Conservation (phyloP, 2,113 vertebrate species). For the Tringa solitaria region DNA sequence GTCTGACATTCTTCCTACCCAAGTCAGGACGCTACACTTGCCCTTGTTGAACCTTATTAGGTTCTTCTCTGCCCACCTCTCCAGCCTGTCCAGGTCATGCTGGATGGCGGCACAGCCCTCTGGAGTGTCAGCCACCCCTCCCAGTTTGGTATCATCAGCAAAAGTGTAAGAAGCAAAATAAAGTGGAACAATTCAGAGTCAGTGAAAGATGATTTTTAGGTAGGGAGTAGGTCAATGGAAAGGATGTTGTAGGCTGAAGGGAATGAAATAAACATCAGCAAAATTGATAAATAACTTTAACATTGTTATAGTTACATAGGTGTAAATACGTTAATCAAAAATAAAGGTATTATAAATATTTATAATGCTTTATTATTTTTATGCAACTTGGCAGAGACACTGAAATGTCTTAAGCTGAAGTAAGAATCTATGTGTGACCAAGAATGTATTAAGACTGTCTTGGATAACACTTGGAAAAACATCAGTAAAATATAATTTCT, state of each 20-base stretch:
- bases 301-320: neutral
- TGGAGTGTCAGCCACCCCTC: too few species aligned
- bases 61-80: too few species aligned
- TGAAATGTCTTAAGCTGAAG: neutral
- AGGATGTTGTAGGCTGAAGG: neutral
- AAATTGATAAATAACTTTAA: neutral
- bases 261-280: neutral
- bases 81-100: too few species aligned
- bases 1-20: too few species aligned
- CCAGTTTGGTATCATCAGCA: too few species aligned
- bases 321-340: neutral
- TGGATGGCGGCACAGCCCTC: too few species aligned
- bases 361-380: neutral
- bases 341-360: neutral
- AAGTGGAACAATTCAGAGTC: neutral
- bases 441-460: neutral
- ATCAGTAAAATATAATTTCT: neutral
- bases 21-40: too few species aligned
- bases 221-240: neutral
- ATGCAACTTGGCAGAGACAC: neutral
- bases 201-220: neutral
- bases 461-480: neutral
- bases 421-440: neutral
- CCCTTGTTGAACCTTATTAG: too few species aligned
- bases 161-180: neutral